Evolutionary conservation across 2,113 vertebrate species (phyloP).

Genomic region (Gallinago jamesoni): DNA sequence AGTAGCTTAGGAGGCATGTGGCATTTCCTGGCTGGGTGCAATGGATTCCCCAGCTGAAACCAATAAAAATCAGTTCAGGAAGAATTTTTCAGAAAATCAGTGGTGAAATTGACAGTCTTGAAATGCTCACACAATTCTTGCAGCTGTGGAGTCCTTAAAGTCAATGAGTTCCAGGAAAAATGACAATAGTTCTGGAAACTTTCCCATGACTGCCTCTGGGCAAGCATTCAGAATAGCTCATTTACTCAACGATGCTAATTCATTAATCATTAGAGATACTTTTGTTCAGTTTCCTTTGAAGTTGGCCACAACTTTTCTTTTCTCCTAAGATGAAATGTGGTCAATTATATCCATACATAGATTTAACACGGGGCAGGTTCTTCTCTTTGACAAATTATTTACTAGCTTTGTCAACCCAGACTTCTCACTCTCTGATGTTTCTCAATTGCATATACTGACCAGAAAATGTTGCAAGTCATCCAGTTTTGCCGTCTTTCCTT

Average conservation of each 20-base stretch:
- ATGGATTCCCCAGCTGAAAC: conserved; percentile 77
- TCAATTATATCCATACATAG: conserved; percentile 55
- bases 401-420: conserved; percentile 28
- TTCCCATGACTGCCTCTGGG: conserved; percentile 62
- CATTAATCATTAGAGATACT: conserved; percentile 71
- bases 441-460: neutral
- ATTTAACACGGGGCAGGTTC: conserved; percentile 58
- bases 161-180: conserved; percentile 66
- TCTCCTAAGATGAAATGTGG: conserved; percentile 64
- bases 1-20: conserved; percentile 70
- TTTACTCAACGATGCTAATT: conserved; percentile 67
- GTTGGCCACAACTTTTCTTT: conserved; percentile 63
- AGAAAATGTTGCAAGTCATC: conserved; percentile 38
- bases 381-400: conserved; percentile 37
- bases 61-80: conserved; percentile 77
- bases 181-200: conserved; percentile 73
- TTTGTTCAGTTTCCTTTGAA: conserved; percentile 65
- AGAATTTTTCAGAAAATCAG: conserved; percentile 77
- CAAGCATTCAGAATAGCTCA: conserved; percentile 62
- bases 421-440: conserved; percentile 27
- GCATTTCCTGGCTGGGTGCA: conserved; percentile 66
- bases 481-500: conserved; percentile 7
- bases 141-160: conserved; percentile 74
- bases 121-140: conserved; percentile 74
- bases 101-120: conserved; percentile 73